Evolutionary conservation across 2,888 invertebrate genomes (phyloP).

Genomic region (Toxonevra muliebris): DNA sequence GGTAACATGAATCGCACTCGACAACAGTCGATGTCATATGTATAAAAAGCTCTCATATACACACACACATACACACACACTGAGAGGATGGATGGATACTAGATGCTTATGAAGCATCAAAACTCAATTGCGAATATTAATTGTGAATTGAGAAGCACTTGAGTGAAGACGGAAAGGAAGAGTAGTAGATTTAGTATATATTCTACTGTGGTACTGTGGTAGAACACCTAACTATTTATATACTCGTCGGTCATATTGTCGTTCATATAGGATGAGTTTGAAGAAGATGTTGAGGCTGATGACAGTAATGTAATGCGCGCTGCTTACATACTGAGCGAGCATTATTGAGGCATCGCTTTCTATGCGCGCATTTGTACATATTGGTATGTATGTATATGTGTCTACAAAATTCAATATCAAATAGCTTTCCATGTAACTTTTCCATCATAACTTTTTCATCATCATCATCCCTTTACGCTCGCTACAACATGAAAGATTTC

Average conservation of each 20-base stretch:
- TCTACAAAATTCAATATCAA: no score
- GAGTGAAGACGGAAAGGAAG: conserved; percentile 7
- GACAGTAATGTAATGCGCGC: no score
- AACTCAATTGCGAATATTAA: conserved; percentile 27
- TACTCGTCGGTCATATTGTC: not conserved
- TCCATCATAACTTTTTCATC: not conserved
- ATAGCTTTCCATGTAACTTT: no score
- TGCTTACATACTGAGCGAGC: no score
- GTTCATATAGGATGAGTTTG: not conserved
- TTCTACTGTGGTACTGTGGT: not conserved
- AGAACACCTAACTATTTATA: not conserved
- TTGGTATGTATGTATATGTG: no score
- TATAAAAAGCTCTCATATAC: not conserved
- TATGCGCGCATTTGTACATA: no score
- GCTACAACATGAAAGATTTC: conserved; percentile 14
- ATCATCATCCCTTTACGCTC: not conserved
- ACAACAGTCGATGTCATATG: not conserved
- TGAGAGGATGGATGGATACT: not conserved
- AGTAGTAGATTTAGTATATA: not conserved
- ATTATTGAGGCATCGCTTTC: no score
- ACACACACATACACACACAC: not conserved
- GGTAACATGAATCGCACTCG: not conserved
- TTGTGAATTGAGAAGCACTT: conserved; percentile 17
- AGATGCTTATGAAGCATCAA: conserved; percentile 16
- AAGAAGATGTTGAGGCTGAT: no score